Conservation (phyloP, 2,888 invertebrate genomes). For the Xanthia togata region DNA sequence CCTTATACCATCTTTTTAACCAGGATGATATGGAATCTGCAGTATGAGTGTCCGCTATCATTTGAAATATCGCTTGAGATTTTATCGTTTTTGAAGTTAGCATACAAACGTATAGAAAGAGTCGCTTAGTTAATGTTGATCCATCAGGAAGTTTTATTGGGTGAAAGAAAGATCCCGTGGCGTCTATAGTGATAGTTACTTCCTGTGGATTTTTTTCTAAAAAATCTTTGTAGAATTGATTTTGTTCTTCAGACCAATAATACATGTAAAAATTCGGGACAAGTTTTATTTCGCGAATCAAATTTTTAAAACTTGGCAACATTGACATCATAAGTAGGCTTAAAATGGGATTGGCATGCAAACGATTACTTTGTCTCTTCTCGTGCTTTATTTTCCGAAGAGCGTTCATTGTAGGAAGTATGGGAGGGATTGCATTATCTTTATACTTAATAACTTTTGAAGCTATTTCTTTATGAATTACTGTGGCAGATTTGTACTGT, state of each 20-base stretch:
- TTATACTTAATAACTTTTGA: slow-evolving; percentile 29
- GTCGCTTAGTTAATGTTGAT: slow-evolving; percentile 34
- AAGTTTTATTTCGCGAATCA: slow-evolving; percentile 25
- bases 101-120: slow-evolving; percentile 36
- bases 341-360: slow-evolving; percentile 26
- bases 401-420: slow-evolving; percentile 29
- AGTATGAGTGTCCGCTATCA: slow-evolving; percentile 39
- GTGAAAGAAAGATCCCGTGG: slow-evolving; percentile 39
- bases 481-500: slow-evolving; percentile 33
- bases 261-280: slow-evolving; percentile 26
- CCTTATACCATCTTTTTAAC: slow-evolving; percentile 41
- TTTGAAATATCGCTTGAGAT: slow-evolving; percentile 36
- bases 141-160: slow-evolving; percentile 39
- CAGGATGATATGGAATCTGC: slow-evolving; percentile 43
- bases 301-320: slow-evolving; percentile 30
- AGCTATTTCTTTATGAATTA: slow-evolving; percentile 41
- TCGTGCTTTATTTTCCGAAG: slow-evolving; percentile 29
- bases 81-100: slow-evolving; percentile 35
- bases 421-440: slow-evolving; percentile 17
- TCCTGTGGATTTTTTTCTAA: slow-evolving; percentile 31
- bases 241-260: slow-evolving; percentile 40
- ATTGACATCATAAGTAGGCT: slow-evolving; percentile 36
- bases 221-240: slow-evolving; percentile 28
- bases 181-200: slow-evolving; percentile 39
- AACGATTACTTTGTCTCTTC: slow-evolving; percentile 33